Percentiles rank a stretch among this genome's conserved stretches.
These are phyloP conservation scores for Trimorus sp. DNA, from an alignment of 2,888 invertebrate genomes.

Conservation along the genomic window DNA sequence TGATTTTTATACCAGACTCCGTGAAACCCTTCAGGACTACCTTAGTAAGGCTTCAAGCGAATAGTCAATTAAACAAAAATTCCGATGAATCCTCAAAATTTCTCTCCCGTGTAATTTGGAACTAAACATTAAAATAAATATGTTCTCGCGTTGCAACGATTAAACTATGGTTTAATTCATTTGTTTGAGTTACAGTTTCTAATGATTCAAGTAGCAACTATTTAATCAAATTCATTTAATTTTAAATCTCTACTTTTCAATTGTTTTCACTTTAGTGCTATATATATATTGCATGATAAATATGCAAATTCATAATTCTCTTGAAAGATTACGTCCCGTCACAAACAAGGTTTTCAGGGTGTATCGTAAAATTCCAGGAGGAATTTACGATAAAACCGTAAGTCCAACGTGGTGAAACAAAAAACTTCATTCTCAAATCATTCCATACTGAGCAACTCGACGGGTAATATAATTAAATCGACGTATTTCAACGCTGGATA, in stretches of 20 bases:
- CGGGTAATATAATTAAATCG: slow-evolving; percentile 37
- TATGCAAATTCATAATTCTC: too few species aligned
- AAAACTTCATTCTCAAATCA: not conserved
- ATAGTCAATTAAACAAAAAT: slow-evolving; percentile 38
- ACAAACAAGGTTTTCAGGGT: too few species aligned
- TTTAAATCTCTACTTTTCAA: too few species aligned
- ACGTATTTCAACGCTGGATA: slow-evolving; percentile 34
- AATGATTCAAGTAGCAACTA: too few species aligned
- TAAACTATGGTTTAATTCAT: too few species aligned
- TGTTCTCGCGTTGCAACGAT: not conserved
- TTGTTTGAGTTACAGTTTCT: too few species aligned
- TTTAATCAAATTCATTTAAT: too few species aligned
- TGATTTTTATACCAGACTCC: slow-evolving; percentile 42
- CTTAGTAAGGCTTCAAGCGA: slow-evolving; percentile 40
- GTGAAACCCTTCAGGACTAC: slow-evolving; percentile 46
- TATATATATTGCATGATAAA: too few species aligned
- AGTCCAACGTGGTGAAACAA: not conserved
- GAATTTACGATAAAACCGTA: not conserved
- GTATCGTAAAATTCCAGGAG: too few species aligned
- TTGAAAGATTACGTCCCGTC: too few species aligned
- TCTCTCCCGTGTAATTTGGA: not conserved
- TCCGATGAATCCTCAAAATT: slow-evolving; percentile 31
- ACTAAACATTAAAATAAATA: not conserved
- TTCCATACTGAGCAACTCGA: slow-evolving; percentile 5
- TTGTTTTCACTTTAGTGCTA: too few species aligned